Evolutionary conservation across 2,888 invertebrate species (phyloP), one percentile per base, ranked within the genome.

Genomic region (Acrobasis suavella): DNA sequence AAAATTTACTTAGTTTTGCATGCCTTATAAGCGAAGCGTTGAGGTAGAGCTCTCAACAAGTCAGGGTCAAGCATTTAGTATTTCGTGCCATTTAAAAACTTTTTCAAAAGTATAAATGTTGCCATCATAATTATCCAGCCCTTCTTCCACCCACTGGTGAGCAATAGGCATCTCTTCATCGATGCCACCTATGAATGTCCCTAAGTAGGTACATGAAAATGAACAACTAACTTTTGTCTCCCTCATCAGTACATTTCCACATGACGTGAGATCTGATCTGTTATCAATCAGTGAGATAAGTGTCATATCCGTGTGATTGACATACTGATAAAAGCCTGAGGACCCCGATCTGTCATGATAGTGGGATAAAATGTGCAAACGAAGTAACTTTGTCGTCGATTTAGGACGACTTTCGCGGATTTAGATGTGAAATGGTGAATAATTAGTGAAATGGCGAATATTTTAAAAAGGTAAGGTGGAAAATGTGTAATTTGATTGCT

Each of bases 281-380:
- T 65, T 75, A 74, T 76, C 77, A 76, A 74, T 76, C 77, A 76
- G 67, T 65, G 65, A 67, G 68, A 62, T 66, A 67, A 58, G 38
- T 39, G 64, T 64, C 72, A 72, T 70, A 76, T 74, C 76, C 65
- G 68, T 64, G 75, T 85, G 90, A 89, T 84, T 89, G 91, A 87
- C 90, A 69, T 65, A 32, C 32, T 32, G 66, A 72, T 71, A 76
- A 74, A 72, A 67, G 65, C 76, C 73, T 74, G 76, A 80, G 78
- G 82, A 78, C 77, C 77, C 79, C 80, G 83, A 89, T 87, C 85
- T 87, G 86, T 88, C 87, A 85, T 73, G 90, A 90, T 90, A 90
- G 32, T 8, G 17, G 8, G 56, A 81, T 71, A 71, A 64, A 69
- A 72, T 65, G 62, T 65, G 62, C 63, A 73, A 75, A 80, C 76